A percentile compares a stretch with the other conserved stretches of the same genome.
These are phyloP conservation scores for Metopia argyrocephala DNA, from an alignment of 2,888 invertebrate species.

Conservation along the genomic window DNA sequence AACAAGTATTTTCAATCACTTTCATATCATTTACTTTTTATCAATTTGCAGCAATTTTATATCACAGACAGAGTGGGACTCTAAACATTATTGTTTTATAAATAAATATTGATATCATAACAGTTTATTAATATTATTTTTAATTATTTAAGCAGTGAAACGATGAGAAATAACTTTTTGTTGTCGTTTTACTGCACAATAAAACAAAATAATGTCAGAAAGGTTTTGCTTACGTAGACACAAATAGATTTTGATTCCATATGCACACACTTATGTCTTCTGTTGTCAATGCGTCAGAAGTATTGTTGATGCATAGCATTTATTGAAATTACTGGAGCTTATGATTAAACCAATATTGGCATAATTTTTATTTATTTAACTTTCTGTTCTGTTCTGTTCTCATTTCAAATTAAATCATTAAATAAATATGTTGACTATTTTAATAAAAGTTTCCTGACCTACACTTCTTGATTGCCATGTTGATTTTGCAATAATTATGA, in stretches of 20 bases:
- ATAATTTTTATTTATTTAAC: not conserved
- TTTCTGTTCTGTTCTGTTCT: conserved; percentile 1
- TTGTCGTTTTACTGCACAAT: too few species aligned
- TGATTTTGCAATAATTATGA: not conserved
- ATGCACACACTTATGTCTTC: too few species aligned
- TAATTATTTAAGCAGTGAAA: not conserved
- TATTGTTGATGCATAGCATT: not conserved
- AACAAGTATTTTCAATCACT: conserved; percentile 39
- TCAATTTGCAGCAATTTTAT: conserved; percentile 8
- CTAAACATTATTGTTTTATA: conserved; percentile 1
- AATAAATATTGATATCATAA: conserved; percentile 48
- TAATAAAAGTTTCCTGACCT: conserved; percentile 48
- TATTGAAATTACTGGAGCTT: conserved; percentile 3
- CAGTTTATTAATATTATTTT: not conserved
- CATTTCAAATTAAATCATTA: conserved; percentile 22
- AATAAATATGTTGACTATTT: conserved; percentile 34
- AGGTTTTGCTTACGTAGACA: not conserved
- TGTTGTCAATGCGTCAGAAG: not conserved
- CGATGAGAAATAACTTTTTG: not conserved
- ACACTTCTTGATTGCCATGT: conserved; percentile 17
- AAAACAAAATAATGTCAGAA: too few species aligned
- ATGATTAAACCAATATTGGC: conserved; percentile 31
- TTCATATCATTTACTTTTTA: not conserved
- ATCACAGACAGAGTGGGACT: not conserved
- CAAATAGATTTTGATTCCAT: not conserved